Evolutionary conservation across 2,888 invertebrate genomes (phyloP).

Genomic region (Dioctria linearis): DNA sequence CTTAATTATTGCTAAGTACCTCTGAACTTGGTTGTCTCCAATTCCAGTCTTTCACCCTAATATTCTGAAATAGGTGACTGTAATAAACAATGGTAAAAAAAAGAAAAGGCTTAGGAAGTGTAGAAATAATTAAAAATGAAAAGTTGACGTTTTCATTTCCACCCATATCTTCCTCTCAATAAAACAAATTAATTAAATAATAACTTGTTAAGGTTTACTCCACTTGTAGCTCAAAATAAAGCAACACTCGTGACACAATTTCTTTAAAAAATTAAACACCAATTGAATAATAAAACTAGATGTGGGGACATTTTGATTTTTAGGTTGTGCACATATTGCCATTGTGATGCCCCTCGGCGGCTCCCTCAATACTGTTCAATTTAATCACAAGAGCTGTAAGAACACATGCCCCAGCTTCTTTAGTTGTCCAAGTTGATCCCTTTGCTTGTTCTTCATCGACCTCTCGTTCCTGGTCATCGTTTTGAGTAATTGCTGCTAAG

Average conservation of each 20-base stretch:
- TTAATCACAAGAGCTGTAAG: conserved; percentile 69
- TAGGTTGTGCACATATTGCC: conserved; percentile 13
- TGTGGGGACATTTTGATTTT: conserved; percentile 1
- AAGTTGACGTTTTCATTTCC: too few species aligned
- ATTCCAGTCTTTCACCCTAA: too few species aligned
- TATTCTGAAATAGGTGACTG: too few species aligned
- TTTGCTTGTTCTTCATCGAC: conserved; percentile 42
- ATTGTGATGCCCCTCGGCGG: conserved; percentile 9
- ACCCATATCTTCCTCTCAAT: too few species aligned
- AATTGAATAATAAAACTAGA: not conserved
- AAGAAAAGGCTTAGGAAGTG: too few species aligned
- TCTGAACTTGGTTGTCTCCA: too few species aligned
- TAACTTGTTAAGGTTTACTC: too few species aligned
- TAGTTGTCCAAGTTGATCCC: conserved; percentile 67
- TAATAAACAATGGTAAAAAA: too few species aligned
- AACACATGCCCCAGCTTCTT: conserved; percentile 70
- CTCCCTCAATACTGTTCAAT: conserved; percentile 63
- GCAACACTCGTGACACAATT: conserved; percentile 9
- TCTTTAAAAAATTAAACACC: conserved; percentile 6
- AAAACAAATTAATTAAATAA: too few species aligned
- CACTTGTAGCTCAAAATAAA: not conserved
- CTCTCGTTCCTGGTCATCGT: conserved; percentile 51
- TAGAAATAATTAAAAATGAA: too few species aligned
- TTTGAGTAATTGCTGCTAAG: conserved; percentile 45
- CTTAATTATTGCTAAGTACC: too few species aligned